Evolutionary conservation across 2,888 invertebrate species (phyloP).

Genomic region (Cremastobaeus sp.): DNA sequence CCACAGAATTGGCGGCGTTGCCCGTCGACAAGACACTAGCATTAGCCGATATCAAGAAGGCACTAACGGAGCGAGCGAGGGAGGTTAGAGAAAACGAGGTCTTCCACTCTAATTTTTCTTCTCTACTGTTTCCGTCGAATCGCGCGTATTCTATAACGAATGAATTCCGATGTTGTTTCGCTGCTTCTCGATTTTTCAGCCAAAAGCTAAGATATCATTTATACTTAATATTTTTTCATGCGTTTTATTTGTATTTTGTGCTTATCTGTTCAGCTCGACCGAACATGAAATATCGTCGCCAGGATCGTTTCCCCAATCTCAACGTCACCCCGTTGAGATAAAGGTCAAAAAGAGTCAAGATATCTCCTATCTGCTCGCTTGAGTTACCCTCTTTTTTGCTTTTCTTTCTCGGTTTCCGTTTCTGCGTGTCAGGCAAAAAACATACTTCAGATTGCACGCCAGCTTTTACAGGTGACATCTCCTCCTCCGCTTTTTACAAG

Average conservation of each 20-base stretch:
- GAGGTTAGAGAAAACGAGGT: constrained; percentile 61
- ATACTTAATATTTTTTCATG: constrained; percentile 19
- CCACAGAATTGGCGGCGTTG: constrained; percentile 43
- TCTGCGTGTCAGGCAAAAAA: constrained; percentile 6
- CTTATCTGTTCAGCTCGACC: constrained; percentile 33
- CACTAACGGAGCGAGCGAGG: constrained; percentile 63
- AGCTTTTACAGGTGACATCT: constrained; percentile 9
- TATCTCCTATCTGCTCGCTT: constrained; percentile 10
- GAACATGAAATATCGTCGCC: constrained; percentile 48
- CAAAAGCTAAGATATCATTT: constrained; percentile 42
- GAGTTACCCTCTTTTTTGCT: not conserved
- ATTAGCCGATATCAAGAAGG: constrained; percentile 62
- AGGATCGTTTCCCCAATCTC: constrained; percentile 32
- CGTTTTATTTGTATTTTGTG: constrained; percentile 9
- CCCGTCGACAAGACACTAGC: constrained; percentile 56
- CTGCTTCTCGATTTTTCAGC: constrained; percentile 57
- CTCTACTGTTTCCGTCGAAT: constrained; percentile 59
- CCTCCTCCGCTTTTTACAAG: constrained; percentile 1
- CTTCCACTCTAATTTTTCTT: constrained; percentile 59
- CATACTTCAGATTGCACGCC: constrained; percentile 13
- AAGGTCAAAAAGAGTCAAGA: constrained; percentile 34
- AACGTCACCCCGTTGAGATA: constrained; percentile 31
- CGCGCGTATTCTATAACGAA: constrained; percentile 56
- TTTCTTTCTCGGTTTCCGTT: constrained; percentile 8
- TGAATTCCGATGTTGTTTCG: constrained; percentile 51